These are phyloP conservation scores for Rhinopomastus cyanomelas DNA, from an alignment of 2,113 vertebrate genomes.

Conservation along the genomic window DNA sequence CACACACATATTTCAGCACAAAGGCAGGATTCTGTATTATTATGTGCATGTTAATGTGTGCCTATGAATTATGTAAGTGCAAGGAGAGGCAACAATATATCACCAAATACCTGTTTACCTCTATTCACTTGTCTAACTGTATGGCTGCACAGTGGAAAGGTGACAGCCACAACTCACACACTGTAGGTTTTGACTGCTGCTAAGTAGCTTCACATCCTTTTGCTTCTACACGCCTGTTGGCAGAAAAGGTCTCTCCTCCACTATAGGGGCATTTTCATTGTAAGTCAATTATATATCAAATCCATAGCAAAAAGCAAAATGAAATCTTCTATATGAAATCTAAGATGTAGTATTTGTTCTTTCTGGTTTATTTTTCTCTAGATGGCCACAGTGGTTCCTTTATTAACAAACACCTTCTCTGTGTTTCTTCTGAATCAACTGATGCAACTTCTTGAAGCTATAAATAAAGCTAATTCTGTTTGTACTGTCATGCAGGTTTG, in stretches of 20 bases:
- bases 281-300: not conserved
- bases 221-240: not conserved
- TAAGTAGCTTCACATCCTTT: not conserved
- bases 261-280: not conserved
- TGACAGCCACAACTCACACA: not conserved
- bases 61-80: constrained; percentile 4
- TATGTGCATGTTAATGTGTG: not conserved
- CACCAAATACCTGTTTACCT: not conserved
- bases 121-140: not conserved
- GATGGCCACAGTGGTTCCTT: not conserved
- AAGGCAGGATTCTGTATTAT: constrained; percentile 25
- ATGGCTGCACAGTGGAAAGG: not conserved
- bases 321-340: not conserved
- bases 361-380: not conserved
- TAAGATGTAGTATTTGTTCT: not conserved
- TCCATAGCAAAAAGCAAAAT: not conserved
- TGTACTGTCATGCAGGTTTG: not conserved
- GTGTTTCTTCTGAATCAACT: not conserved
- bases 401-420: not conserved
- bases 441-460: not conserved
- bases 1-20: not conserved
- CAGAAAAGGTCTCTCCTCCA: not conserved
- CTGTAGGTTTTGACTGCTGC: not conserved
- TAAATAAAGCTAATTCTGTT: not conserved
- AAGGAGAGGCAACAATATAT: not conserved